Evolutionary conservation across 2,888 invertebrate genomes (phyloP).

Genomic region (Dendrolimus pini): DNA sequence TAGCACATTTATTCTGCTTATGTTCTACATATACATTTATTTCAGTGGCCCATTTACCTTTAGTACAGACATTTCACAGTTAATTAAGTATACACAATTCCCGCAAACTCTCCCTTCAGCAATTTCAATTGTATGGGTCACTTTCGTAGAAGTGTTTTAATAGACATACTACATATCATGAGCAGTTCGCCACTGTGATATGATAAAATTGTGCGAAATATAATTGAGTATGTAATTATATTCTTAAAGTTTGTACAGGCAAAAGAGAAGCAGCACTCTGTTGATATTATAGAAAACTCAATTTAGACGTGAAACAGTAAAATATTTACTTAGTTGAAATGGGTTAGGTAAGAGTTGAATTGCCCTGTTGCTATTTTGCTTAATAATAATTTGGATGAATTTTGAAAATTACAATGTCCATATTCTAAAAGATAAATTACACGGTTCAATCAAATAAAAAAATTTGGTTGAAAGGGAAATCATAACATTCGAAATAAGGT

Average conservation of each 20-base stretch:
- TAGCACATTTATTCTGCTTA: background rate
- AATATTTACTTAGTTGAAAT: conserved; percentile 17
- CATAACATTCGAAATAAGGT: too few species aligned
- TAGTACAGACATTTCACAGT: background rate
- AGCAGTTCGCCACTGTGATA: too few species aligned
- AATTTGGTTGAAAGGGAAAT: too few species aligned
- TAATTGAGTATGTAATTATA: background rate
- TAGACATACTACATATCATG: background rate
- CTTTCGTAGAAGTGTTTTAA: background rate
- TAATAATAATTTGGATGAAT: too few species aligned
- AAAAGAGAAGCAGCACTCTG: background rate
- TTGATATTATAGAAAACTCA: conserved; percentile 22
- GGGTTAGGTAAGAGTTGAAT: conserved; percentile 8
- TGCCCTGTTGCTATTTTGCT: conserved; percentile 5
- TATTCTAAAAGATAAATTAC: too few species aligned
- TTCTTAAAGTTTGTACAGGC: background rate
- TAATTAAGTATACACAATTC: background rate
- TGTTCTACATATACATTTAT: background rate
- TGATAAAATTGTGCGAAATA: background rate
- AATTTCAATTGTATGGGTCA: background rate
- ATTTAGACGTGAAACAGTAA: conserved; percentile 9
- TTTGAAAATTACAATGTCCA: too few species aligned
- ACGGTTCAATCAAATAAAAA: too few species aligned
- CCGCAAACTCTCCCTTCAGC: background rate
- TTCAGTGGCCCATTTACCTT: background rate